Evolutionary conservation across 2,797 vertebrate genomes (phyloP).

Genomic region (Sphenopsis melanotis): DNA sequence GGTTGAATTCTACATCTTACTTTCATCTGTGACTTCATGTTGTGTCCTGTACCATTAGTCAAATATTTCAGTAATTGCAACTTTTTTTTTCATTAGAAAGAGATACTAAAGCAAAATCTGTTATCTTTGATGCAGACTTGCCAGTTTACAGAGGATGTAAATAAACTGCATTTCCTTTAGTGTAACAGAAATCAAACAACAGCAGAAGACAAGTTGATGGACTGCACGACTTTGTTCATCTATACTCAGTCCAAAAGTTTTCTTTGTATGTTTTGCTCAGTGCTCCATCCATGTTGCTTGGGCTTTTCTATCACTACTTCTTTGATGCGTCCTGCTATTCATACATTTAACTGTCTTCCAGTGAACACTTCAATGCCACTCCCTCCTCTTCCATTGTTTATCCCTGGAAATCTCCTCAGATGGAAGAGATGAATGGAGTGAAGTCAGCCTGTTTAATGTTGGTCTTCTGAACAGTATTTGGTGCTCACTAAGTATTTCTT

Average conservation of each 20-base stretch:
- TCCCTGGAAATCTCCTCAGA: neutral
- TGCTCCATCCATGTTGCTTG: neutral
- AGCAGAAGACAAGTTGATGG: neutral
- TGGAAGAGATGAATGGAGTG: neutral
- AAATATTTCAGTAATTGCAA: neutral
- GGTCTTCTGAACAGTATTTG: neutral
- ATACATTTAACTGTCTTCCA: neutral
- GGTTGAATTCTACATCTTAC: neutral
- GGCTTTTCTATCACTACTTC: neutral
- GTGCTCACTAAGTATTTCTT: neutral
- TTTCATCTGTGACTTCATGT: neutral
- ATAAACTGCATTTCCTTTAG: neutral
- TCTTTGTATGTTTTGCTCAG: neutral
- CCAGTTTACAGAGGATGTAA: neutral
- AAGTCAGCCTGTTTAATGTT: neutral
- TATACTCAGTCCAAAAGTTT: neutral
- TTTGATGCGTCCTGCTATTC: neutral
- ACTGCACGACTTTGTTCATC: neutral
- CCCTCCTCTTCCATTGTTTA: neutral
- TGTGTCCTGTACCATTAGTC: neutral
- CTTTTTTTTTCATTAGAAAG: neutral
- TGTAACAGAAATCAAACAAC: neutral
- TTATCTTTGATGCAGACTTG: neutral
- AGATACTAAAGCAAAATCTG: neutral
- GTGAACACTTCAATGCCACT: neutral